Conservation (phyloP, 2,888 invertebrate genomes). For the Limnephilus auricula region DNA sequence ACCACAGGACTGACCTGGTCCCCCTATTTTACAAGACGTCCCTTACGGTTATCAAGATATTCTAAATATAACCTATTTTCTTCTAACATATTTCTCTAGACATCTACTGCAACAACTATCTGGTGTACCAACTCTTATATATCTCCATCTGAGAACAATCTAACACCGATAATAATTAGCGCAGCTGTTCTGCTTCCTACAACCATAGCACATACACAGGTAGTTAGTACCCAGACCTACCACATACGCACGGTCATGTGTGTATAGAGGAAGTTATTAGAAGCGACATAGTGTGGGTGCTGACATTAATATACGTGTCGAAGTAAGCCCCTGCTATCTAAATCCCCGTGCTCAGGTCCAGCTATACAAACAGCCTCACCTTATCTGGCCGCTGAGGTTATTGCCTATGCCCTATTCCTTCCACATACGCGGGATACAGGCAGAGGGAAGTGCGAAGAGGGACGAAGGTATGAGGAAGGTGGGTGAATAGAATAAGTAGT, state of each 20-base stretch:
- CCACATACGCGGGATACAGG: background rate
- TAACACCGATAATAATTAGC: background rate
- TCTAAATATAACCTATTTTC: no score
- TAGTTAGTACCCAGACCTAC: background rate
- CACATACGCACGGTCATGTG: background rate
- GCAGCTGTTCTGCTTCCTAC: slow-evolving; percentile 17
- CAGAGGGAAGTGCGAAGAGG: background rate
- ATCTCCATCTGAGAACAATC: no score
- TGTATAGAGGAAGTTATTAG: slow-evolving; percentile 6
- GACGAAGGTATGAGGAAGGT: background rate
- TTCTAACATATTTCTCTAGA: no score
- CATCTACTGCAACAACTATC: no score
- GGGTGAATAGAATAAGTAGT: background rate
- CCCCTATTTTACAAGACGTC: no score
- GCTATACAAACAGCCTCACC: slow-evolving; percentile 57
- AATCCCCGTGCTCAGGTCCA: slow-evolving; percentile 55
- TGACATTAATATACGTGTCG: slow-evolving; percentile 59
- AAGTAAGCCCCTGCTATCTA: slow-evolving; percentile 53
- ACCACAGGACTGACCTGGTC: no score
- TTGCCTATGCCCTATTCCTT: background rate
- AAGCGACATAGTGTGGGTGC: background rate
- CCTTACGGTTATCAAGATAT: no score
- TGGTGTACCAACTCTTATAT: no score
- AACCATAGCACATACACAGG: background rate
- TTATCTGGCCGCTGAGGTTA: background rate